A percentile compares a stretch with the other conserved stretches of the same genome.
Conservation (phyloP, 2,888 invertebrate species). For the Neria commutata region DNA sequence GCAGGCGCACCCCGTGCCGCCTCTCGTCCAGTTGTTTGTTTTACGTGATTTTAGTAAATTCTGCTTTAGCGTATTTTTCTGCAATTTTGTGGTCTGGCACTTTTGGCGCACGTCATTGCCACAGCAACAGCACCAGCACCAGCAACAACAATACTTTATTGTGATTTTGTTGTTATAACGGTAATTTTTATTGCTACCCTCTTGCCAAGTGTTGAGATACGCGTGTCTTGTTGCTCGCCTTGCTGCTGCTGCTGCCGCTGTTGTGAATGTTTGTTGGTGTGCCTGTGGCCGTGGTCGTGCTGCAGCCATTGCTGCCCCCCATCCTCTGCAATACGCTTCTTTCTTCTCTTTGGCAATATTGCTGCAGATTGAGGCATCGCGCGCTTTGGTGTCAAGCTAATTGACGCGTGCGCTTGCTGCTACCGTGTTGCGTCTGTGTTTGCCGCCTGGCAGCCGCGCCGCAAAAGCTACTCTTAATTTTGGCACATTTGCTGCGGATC, state of each 20-base stretch:
- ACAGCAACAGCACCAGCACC: neutral
- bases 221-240: neutral
- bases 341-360: too few species aligned
- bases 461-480: too few species aligned
- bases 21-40: neutral
- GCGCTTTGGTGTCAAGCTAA: too few species aligned
- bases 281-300: neutral
- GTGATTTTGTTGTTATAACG: neutral
- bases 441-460: too few species aligned
- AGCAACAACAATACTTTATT: too few species aligned
- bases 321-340: too few species aligned
- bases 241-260: neutral
- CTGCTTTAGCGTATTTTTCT: neutral
- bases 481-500: too few species aligned
- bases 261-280: neutral
- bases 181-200: neutral
- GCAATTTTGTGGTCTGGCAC: neutral
- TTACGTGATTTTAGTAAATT: slow-evolving; percentile 6
- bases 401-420: too few species aligned
- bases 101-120: neutral
- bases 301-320: neutral
- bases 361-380: too few species aligned
- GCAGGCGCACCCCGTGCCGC: neutral
- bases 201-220: neutral
- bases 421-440: too few species aligned